A percentile compares a stretch with the other conserved stretches of the same genome.
Evolutionary conservation across 2,113 vertebrate genomes (phyloP).

Genomic region (Dinomys branickii): DNA sequence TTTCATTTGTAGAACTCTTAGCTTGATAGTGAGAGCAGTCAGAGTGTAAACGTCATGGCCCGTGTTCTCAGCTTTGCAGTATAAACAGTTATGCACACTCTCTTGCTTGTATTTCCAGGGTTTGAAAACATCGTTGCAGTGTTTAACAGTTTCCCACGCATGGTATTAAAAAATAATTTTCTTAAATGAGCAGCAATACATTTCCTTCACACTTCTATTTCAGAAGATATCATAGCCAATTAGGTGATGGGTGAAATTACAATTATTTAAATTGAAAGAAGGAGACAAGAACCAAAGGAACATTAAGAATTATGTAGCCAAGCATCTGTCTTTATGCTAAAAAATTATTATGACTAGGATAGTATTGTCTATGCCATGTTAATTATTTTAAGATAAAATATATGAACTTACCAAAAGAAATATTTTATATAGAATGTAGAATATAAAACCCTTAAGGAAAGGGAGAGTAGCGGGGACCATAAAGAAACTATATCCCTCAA

Average conservation of each 20-base stretch:
- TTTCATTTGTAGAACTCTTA: not conserved
- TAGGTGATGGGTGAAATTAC: not conserved
- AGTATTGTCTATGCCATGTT: not conserved
- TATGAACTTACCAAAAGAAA: not conserved
- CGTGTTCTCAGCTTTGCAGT: not conserved
- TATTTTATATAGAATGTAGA: not conserved
- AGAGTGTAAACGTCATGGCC: not conserved
- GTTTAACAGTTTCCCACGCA: not conserved
- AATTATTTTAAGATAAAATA: constrained; percentile 1
- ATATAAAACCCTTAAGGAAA: not conserved
- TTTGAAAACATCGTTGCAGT: not conserved
- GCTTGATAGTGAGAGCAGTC: not conserved
- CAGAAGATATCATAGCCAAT: not conserved
- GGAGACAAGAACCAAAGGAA: not conserved
- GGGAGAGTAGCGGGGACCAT: not conserved
- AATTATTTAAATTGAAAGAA: not conserved
- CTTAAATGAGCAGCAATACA: not conserved
- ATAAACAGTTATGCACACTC: not conserved
- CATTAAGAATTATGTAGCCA: not conserved
- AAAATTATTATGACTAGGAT: not conserved
- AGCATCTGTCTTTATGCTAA: not conserved
- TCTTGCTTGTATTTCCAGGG: not conserved
- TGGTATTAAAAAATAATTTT: not conserved
- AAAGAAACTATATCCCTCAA: not conserved
- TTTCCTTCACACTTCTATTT: not conserved